A percentile compares a stretch with the other conserved stretches of the same genome.
Evolutionary conservation across 1,140 invertebrate genomes (phyloP).

Genomic region (Bombus breviceps): DNA sequence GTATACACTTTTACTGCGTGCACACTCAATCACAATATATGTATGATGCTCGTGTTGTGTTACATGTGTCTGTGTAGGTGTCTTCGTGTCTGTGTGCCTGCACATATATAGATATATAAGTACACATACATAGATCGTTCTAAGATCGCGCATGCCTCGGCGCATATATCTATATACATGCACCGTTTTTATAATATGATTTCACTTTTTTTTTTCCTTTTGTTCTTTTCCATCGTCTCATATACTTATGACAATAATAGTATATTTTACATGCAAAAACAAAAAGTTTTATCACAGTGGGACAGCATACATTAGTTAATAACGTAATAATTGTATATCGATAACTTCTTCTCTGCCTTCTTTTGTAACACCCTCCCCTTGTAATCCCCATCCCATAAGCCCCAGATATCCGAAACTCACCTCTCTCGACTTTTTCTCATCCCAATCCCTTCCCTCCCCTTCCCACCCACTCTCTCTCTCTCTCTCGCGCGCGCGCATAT

Average conservation of each 20-base stretch:
- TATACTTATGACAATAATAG: conserved; percentile 76
- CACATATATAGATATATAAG: conserved; percentile 56
- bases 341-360: conserved; percentile 59
- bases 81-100: conserved; percentile 22
- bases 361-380: conserved; percentile 7
- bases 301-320: conserved; percentile 81
- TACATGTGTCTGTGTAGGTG: conserved; percentile 11
- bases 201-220: conserved; percentile 51
- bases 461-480: background rate
- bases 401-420: background rate
- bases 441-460: background rate
- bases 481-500: background rate
- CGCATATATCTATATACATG: conserved; percentile 39
- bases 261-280: conserved; percentile 82
- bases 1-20: conserved; percentile 52
- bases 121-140: conserved; percentile 48
- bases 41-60: conserved; percentile 35
- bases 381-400: background rate
- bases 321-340: conserved; percentile 77
- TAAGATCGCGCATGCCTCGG: conserved; percentile 49
- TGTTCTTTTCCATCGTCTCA: conserved; percentile 41
- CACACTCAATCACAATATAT: conserved; percentile 67
- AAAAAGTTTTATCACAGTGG: conserved; percentile 82
- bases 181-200: conserved; percentile 41
- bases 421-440: background rate